Evolutionary conservation across 2,888 invertebrate species (phyloP).

Genomic region (Caenorhabditis sp.): DNA sequence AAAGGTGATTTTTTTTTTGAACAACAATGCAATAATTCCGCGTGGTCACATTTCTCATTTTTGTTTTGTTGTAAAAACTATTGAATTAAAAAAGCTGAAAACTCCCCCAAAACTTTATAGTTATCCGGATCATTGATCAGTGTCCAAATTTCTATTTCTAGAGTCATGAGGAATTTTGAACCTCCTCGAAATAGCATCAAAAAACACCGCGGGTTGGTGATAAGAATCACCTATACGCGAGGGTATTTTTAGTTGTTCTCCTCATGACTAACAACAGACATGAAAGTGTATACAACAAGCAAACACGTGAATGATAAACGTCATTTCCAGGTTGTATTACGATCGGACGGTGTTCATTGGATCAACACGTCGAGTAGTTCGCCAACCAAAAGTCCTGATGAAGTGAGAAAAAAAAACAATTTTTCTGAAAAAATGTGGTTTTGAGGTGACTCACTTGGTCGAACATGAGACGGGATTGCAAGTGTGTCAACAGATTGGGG

Average conservation of each 20-base stretch:
- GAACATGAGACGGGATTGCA: conserved; percentile 50
- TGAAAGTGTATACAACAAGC: no score
- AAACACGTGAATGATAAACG: background rate
- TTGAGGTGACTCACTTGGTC: conserved; percentile 48
- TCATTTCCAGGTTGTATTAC: conserved; percentile 47
- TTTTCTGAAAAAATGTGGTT: background rate
- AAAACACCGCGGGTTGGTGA: no score
- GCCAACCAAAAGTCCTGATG: conserved; percentile 55
- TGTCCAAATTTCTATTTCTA: background rate
- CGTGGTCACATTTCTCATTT: background rate
- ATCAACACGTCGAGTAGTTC: conserved; percentile 42
- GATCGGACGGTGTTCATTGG: conserved; percentile 63
- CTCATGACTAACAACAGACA: no score
- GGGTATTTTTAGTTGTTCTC: no score
- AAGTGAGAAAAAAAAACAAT: conserved; percentile 27
- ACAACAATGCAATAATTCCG: background rate
- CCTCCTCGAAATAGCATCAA: no score
- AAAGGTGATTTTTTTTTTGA: no score
- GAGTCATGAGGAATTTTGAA: background rate
- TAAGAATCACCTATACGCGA: no score
- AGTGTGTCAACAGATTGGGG: conserved; percentile 58
- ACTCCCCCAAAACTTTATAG: no score
- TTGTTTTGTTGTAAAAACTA: no score
- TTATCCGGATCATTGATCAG: background rate
- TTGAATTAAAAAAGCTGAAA: no score